Conservation (phyloP, 37 sponge, comb jelly and placozoan species). For the Oopsacas minuta region DNA sequence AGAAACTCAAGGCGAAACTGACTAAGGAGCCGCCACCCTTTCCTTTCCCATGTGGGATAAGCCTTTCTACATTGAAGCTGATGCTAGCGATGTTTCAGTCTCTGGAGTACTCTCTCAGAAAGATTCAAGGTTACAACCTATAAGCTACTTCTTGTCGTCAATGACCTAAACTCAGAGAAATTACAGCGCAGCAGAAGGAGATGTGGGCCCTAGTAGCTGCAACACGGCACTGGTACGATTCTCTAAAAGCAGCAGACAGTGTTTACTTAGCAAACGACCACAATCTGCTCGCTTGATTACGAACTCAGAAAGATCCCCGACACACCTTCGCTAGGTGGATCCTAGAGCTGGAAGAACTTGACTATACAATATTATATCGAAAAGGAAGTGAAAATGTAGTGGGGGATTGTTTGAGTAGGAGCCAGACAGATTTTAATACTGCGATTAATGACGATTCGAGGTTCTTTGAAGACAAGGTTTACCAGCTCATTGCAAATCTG, state of each 20-base stretch:
- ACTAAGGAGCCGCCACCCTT: background rate
- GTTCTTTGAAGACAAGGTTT: background rate
- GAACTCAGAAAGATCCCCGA: constrained; percentile 25
- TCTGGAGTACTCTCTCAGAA: background rate
- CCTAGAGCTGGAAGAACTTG: background rate
- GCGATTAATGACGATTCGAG: background rate
- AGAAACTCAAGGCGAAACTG: background rate
- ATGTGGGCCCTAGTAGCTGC: background rate
- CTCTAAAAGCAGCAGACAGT: background rate
- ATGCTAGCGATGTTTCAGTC: no score
- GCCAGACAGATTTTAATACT: background rate
- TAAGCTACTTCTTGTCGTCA: background rate
- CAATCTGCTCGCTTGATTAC: constrained; percentile 24
- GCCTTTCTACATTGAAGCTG: background rate
- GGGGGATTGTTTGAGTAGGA: background rate
- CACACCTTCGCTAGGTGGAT: background rate
- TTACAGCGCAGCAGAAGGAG: background rate
- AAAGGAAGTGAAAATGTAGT: background rate
- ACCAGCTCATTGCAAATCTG: background rate
- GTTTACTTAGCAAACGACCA: constrained; percentile 4
- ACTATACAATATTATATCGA: background rate
- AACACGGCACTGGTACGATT: background rate
- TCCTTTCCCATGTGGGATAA: background rate
- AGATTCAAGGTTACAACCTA: background rate
- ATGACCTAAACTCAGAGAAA: background rate